Percentiles rank a stretch among this genome's conserved stretches.
These are phyloP conservation scores for Acropternis orthonyx DNA, from an alignment of 2,797 vertebrate species.

Conservation along the genomic window DNA sequence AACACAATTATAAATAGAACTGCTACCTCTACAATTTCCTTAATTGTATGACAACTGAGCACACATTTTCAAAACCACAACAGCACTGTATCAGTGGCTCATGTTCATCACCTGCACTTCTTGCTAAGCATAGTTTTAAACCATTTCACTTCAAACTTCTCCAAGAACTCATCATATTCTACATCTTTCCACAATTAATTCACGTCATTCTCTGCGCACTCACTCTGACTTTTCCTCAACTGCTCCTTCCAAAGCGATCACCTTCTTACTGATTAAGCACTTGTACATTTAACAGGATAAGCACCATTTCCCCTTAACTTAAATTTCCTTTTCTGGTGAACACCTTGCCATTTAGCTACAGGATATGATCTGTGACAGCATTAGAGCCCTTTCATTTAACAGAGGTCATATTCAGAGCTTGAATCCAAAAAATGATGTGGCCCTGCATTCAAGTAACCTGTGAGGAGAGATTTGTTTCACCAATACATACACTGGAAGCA, in stretches of 20 bases:
- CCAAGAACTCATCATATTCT: background rate
- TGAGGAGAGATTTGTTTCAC: background rate
- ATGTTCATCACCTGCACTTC: background rate
- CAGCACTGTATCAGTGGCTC: background rate
- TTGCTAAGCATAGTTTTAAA: background rate
- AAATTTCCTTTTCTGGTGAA: background rate
- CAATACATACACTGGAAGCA: background rate
- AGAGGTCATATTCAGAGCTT: background rate
- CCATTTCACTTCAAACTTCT: background rate
- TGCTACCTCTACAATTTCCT: background rate
- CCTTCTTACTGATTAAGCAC: background rate
- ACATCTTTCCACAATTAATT: background rate
- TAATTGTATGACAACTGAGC: background rate
- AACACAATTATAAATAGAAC: background rate
- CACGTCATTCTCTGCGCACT: background rate
- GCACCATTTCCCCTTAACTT: background rate
- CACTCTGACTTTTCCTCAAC: background rate
- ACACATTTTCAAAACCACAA: background rate
- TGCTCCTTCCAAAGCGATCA: background rate
- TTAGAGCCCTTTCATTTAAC: background rate
- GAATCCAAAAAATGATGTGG: background rate
- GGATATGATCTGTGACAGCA: background rate
- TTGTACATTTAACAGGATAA: background rate
- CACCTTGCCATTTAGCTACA: background rate
- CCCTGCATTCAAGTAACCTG: background rate